Percentiles rank a stretch among this genome's conserved stretches.
Conservation (phyloP, 1,140 invertebrate genomes). For the Camponotus vicinus region DNA sequence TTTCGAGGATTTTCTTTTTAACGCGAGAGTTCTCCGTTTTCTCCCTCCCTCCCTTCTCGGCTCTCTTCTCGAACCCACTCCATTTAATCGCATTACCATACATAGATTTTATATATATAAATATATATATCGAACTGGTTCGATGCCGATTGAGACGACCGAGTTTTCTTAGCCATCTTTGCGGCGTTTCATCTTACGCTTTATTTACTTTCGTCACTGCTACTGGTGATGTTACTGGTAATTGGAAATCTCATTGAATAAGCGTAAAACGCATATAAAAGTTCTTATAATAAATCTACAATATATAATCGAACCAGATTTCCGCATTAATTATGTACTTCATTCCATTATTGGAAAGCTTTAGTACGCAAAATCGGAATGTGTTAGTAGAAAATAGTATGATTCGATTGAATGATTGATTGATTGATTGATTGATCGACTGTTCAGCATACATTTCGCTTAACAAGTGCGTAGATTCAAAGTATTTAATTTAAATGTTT, state of each 20-base stretch:
- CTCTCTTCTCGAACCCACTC: not conserved
- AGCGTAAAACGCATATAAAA: not conserved
- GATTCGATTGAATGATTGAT: not conserved
- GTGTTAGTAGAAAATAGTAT: not conserved
- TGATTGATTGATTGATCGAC: not conserved
- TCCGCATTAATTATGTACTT: constrained; percentile 12
- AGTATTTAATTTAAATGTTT: not conserved
- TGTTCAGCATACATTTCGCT: not conserved
- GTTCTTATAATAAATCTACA: not conserved
- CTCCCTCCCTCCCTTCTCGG: too few species aligned
- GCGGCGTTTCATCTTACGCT: constrained; percentile 31
- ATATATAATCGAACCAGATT: constrained; percentile 1
- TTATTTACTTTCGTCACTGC: constrained; percentile 21
- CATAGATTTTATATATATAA: constrained; percentile 24
- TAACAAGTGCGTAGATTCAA: not conserved
- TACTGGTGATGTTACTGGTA: not conserved
- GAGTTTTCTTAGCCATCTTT: constrained; percentile 7
- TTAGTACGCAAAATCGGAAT: not conserved
- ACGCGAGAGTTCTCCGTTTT: constrained; percentile 22
- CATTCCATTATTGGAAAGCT: not conserved
- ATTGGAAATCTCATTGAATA: constrained; percentile 27
- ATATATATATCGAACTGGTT: constrained; percentile 55
- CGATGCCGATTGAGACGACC: constrained; percentile 60
- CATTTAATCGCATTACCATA: constrained; percentile 74
- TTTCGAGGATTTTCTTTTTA: constrained; percentile 70